Percentiles rank a stretch among this genome's conserved stretches.
These are phyloP conservation scores for Miichthys miiuy DNA, from an alignment of 2,797 vertebrate species.

Conservation along the genomic window DNA sequence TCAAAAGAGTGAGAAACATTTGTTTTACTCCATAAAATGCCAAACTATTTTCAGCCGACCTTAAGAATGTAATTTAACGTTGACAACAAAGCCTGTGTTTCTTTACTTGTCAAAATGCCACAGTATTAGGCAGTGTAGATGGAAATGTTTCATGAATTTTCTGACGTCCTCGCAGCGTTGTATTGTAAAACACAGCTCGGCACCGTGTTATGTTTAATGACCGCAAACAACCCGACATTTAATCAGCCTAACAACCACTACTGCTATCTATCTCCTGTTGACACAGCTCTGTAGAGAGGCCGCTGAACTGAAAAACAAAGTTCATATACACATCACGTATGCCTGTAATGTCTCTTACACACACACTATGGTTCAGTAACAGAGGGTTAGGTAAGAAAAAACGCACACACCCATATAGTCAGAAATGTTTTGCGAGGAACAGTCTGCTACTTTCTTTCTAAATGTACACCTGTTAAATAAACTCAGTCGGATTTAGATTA, in stretches of 20 bases:
- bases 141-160: conserved; percentile 19
- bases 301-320: conserved; percentile 36
- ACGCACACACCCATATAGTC: background rate
- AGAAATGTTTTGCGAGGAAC: background rate
- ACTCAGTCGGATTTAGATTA: background rate
- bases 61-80: conserved; percentile 35
- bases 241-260: background rate
- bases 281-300: conserved; percentile 20
- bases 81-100: conserved; percentile 40
- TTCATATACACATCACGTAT: conserved; percentile 9
- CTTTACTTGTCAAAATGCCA: conserved; percentile 32
- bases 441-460: background rate
- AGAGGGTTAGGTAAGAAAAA: background rate
- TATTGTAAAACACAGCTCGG: conserved; percentile 11
- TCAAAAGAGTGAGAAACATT: conserved; percentile 47
- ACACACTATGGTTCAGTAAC: background rate
- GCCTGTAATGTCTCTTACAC: conserved; percentile 30
- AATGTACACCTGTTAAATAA: conserved; percentile 9
- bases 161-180: conserved; percentile 29
- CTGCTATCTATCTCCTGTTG: conserved; percentile 11
- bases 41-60: conserved; percentile 33
- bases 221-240: conserved; percentile 22
- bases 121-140: background rate
- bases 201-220: conserved; percentile 18
- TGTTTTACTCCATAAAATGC: conserved; percentile 39